Conservation (phyloP, 2,113 vertebrate genomes). For the Mirounga angustirostris region DNA sequence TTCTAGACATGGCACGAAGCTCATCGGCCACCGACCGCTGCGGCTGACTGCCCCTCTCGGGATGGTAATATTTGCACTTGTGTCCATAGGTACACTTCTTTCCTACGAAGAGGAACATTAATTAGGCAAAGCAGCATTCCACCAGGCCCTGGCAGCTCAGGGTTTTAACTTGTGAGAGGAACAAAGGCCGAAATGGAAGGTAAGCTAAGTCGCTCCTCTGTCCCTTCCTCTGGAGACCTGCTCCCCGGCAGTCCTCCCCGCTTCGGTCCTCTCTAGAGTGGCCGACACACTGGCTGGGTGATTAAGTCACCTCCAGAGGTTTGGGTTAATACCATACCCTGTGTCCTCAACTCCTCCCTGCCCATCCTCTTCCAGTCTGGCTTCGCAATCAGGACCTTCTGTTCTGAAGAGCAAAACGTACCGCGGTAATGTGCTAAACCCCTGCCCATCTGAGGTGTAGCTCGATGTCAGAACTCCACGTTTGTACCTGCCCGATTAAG, state of each 20-base stretch:
- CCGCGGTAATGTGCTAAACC: not conserved
- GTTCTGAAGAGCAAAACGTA: not conserved
- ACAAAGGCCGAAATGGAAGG: not conserved
- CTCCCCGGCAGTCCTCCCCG: not conserved
- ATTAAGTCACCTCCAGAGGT: not conserved
- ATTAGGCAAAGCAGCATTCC: conserved; percentile 39
- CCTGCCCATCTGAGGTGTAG: not conserved
- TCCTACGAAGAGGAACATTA: conserved; percentile 86
- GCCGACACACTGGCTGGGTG: not conserved
- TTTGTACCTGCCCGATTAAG: not conserved
- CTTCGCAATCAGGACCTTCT: not conserved
- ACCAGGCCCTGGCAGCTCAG: not conserved
- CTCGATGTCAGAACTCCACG: not conserved
- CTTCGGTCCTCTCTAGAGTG: not conserved
- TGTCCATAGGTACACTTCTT: conserved; percentile 99
- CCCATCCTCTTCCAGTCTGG: not conserved
- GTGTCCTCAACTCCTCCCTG: not conserved
- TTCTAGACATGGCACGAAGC: conserved; percentile 97
- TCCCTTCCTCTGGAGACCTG: not conserved
- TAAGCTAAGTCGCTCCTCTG: not conserved
- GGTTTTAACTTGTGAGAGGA: not conserved
- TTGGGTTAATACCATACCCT: not conserved
- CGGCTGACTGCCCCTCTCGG: conserved; percentile 96
- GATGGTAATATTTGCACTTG: conserved; percentile 99
- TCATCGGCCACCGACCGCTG: conserved; percentile 98